Percentiles rank a stretch among this genome's conserved stretches.
Evolutionary conservation across 2,888 invertebrate genomes (phyloP).

Genomic region (Eupeodes luniger): DNA sequence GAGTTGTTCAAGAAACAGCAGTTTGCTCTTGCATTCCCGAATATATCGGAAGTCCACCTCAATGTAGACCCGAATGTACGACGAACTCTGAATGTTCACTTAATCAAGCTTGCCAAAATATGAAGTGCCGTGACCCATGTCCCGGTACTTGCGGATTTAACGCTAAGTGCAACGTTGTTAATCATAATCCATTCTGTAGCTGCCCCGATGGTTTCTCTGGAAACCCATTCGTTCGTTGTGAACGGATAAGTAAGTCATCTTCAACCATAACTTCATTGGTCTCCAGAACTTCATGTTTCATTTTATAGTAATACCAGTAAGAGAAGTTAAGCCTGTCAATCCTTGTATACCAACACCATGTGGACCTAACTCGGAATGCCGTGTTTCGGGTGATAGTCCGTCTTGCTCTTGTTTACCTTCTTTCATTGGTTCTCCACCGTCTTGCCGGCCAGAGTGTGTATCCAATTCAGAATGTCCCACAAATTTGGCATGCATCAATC

Average conservation of each 20-base stretch:
- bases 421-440: conserved; percentile 87
- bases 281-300: background rate
- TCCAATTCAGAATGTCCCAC: conserved; percentile 87
- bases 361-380: conserved; percentile 90
- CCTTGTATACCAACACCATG: conserved; percentile 89
- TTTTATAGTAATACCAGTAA: conserved; percentile 78
- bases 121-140: conserved; percentile 90
- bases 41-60: conserved; percentile 89
- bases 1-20: conserved; percentile 87
- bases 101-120: conserved; percentile 88
- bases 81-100: conserved; percentile 89
- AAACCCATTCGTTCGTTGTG: conserved; percentile 88
- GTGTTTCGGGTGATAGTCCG: conserved; percentile 82
- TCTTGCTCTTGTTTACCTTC: conserved; percentile 86
- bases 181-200: conserved; percentile 90
- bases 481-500: conserved; percentile 86
- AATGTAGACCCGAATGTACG: conserved; percentile 90
- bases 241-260: conserved; percentile 82
- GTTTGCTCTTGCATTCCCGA: conserved; percentile 88
- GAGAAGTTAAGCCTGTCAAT: conserved; percentile 81
- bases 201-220: conserved; percentile 89
- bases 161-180: conserved; percentile 89
- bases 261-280: too few species aligned
- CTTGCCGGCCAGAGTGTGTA: conserved; percentile 88
- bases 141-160: conserved; percentile 89